Conservation (phyloP, 2,888 invertebrate genomes). For the Nomada flava region DNA sequence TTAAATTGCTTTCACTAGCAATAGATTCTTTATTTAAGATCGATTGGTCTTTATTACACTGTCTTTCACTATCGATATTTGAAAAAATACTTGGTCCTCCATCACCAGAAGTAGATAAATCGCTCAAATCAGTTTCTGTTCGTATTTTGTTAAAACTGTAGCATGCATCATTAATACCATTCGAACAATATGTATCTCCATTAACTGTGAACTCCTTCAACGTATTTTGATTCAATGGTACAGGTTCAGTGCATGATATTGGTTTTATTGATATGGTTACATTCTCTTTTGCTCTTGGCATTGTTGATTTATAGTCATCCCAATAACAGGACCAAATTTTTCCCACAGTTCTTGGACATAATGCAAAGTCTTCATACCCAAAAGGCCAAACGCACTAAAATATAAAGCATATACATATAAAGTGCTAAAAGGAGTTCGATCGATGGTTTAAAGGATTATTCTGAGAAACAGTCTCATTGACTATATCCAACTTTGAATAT, state of each 20-base stretch:
- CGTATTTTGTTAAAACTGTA: not conserved
- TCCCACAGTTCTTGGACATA: conserved; percentile 43
- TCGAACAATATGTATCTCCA: conserved; percentile 8
- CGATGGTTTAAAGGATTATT: not conserved
- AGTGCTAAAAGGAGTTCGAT: not conserved
- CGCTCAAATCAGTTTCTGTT: not conserved
- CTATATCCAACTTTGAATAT: too few relatives aligned
- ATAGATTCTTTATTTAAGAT: not conserved
- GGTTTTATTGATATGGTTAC: conserved; percentile 8
- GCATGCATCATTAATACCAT: not conserved
- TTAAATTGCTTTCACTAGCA: not conserved
- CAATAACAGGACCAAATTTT: conserved; percentile 66
- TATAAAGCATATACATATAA: conserved; percentile 9
- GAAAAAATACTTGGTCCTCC: not conserved
- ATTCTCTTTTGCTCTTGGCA: conserved; percentile 26
- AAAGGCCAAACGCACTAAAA: conserved; percentile 75
- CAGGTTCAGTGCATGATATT: conserved; percentile 27
- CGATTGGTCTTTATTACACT: not conserved
- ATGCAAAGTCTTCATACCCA: conserved; percentile 60
- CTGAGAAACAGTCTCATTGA: not conserved
- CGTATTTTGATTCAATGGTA: not conserved
- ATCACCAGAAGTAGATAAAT: not conserved
- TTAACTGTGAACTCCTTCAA: not conserved
- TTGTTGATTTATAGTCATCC: conserved; percentile 51
- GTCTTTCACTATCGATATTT: not conserved